Evolutionary conservation across 2,797 vertebrate genomes (phyloP), one percentile per base, ranked within the genome.

Genomic region (Fundulus diaphanus): DNA sequence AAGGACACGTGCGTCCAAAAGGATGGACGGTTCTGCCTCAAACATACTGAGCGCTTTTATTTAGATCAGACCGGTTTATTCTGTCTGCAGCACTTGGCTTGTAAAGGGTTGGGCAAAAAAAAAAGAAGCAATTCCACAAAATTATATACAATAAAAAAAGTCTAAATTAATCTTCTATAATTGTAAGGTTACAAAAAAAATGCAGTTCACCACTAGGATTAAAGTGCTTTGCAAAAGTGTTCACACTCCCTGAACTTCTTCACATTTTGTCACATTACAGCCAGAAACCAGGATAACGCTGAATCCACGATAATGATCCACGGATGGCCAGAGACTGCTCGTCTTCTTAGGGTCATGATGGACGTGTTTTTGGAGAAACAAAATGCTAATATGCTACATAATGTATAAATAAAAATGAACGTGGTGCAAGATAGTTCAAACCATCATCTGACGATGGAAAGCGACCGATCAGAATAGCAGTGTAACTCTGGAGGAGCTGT

Each of bases 141-240:
- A 76, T 73, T 48, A 76, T 79, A 65, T 79, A 82, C 72, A 90
- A 61, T 82, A 82, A 75, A 15, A 78, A 77, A 20, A 51, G 35
- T 18, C 13, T 57, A 42, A 29, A 9, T 12, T 51, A 16, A 40
- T 69, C 33, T 65, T n/a, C 8, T 24, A 44, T n/a, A 31, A 44
- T 68, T 42, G 70, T 69, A 48, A 20, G 57, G 29, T 40, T 40
- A 73, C 54, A 74, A 77, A 56, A n/a, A 72, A 48, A 51, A 68
- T 61, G 67, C 33, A 59, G 69, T 27, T 72, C 52, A 5, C 11
- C 44, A 33, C 31, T 29, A 31, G 27, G 57, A n/a, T 35, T 61
- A 63, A 63, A 66, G 37, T 66, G 63, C 37, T 27, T 42, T 37
- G 61, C 33, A 40, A 65, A 65, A 65, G 5, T 40, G 40, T 65